Evolutionary conservation across 2,113 vertebrate species (phyloP), one percentile per base, ranked within the genome.

Genomic region (Ammodramus savannarum): DNA sequence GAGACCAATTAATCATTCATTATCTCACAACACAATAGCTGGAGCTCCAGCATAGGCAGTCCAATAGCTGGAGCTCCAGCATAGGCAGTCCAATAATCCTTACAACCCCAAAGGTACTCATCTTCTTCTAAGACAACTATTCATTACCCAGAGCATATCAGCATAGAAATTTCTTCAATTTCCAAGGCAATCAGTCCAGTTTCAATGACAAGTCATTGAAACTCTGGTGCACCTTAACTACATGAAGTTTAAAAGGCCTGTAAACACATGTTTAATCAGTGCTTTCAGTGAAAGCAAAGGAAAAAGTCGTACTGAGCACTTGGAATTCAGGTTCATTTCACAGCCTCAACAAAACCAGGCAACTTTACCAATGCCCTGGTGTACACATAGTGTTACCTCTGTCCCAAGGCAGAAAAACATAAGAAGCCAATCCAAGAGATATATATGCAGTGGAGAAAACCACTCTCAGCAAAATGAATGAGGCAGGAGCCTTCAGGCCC

Each of bases 1-100:
- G 85, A 94, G 83, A 71, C 57, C 93, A 96, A 95, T 94, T 96
- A 92, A 94, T 97, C 95, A 97, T 96, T 85, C 66, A 79, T 89
- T 97, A 80, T 54, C 89, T 94, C 85, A 83, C 68, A 69, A 59
- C 69, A 85, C 90, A 93, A 95, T 43, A 85, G 81, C 85, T 89
- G 76, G 41, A 41, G 41, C 41, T 41, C 41, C 41, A 41, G 41
- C 41, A 16, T 41, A 41, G 41, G 41, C 41, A 41, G 41, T 41
- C 41, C 41, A 41, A 41, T n/a, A n/a, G n/a, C 39, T 44, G 44
- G 87, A 94, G 80, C 78, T 85, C 67, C 63, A 81, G 71, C 54
- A 13, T 82, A 83, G 67, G 87, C 71, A 77, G 94, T 67, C 88
- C 73, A 90, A 78, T 92, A 95, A 89, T 94, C 72, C 95, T 85